Evolutionary conservation across 2,797 vertebrate species (phyloP).

Genomic region (Sebastes cheni): DNA sequence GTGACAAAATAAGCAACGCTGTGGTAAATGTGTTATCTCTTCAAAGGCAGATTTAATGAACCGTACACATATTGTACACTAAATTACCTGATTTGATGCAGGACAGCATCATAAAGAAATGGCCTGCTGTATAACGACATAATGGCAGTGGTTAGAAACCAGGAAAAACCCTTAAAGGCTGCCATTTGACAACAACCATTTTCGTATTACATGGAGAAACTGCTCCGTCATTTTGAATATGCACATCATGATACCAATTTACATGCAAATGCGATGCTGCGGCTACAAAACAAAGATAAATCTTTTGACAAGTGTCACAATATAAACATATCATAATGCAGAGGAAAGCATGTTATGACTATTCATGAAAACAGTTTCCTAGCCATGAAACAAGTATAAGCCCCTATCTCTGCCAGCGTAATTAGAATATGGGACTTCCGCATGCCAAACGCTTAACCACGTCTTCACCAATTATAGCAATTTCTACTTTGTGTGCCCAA

Average conservation of each 20-base stretch:
- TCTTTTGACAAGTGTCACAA: constrained; percentile 47
- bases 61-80: neutral
- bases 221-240: constrained; percentile 43
- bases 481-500: constrained; percentile 50
- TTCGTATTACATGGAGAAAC: constrained; percentile 17
- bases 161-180: neutral
- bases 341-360: constrained; percentile 36
- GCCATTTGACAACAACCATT: constrained; percentile 18
- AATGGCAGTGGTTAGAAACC: neutral
- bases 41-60: neutral
- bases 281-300: constrained; percentile 40
- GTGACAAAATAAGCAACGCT: neutral
- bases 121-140: neutral
- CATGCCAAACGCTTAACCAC: constrained; percentile 44
- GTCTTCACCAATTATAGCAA: constrained; percentile 58
- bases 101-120: neutral
- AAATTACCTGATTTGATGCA: neutral
- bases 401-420: constrained; percentile 40
- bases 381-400: constrained; percentile 16
- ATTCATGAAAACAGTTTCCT: constrained; percentile 35
- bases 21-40: constrained; percentile 2
- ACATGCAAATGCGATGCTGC: constrained; percentile 52
- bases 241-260: constrained; percentile 49
- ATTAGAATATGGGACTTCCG: constrained; percentile 51
- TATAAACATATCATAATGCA: constrained; percentile 36